A percentile compares a stretch with the other conserved stretches of the same genome.
These are phyloP conservation scores for Austrolebias charrua DNA, from an alignment of 2,797 vertebrate species.

Conservation along the genomic window DNA sequence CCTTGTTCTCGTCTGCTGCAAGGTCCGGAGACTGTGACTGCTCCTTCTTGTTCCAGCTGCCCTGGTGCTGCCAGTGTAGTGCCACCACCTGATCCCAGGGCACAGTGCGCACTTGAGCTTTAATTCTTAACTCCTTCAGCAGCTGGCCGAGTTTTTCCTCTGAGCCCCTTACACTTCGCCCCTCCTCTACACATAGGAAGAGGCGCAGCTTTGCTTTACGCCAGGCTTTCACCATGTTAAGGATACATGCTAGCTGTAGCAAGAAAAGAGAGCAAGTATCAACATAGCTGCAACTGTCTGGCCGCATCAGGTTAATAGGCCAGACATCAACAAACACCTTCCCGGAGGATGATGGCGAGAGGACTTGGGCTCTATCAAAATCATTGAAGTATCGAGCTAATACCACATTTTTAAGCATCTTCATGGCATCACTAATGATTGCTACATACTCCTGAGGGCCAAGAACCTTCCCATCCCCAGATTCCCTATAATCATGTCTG, in stretches of 20 bases:
- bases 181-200: constrained; percentile 89
- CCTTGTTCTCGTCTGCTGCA: neutral
- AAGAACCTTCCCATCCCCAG: constrained; percentile 71
- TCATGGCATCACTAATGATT: constrained; percentile 86
- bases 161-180: constrained; percentile 79
- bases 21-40: neutral
- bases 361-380: constrained; percentile 75
- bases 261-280: constrained; percentile 92
- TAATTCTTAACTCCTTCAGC: constrained; percentile 87
- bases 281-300: constrained; percentile 87
- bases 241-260: constrained; percentile 89
- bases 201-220: constrained; percentile 84
- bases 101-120: constrained; percentile 83
- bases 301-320: constrained; percentile 88
- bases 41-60: constrained; percentile 29
- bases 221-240: constrained; percentile 89
- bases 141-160: constrained; percentile 87
- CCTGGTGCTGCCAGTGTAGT: constrained; percentile 87
- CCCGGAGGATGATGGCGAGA: constrained; percentile 36
- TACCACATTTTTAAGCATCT: constrained; percentile 90
- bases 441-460: constrained; percentile 85
- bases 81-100: constrained; percentile 87
- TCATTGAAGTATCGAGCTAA: constrained; percentile 85
- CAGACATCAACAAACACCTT: constrained; percentile 86
- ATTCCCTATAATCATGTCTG: constrained; percentile 28